Evolutionary conservation across 92 coral and sea anemone species (phyloP).

Genomic region (Plumapathes pennacea): DNA sequence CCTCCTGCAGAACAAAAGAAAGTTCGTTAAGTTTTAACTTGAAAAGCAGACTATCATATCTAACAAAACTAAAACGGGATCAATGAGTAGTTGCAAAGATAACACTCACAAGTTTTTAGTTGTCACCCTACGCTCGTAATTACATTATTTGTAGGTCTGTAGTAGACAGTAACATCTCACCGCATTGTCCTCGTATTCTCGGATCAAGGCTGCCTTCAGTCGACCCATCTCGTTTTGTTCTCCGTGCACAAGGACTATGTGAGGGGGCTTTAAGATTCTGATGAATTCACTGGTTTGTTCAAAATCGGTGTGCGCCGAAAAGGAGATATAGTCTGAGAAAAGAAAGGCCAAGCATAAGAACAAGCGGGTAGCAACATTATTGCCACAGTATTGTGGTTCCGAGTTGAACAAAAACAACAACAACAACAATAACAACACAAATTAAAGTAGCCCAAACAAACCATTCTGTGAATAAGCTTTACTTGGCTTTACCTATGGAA

Average conservation of each 20-base stretch:
- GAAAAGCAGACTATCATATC: too few species aligned
- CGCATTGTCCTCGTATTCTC: constrained; percentile 93
- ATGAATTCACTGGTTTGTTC: constrained; percentile 98
- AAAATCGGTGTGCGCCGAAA: constrained; percentile 96
- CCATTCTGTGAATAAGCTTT: background rate
- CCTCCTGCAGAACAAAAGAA: constrained; percentile 52
- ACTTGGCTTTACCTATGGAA: constrained; percentile 70
- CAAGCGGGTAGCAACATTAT: too few species aligned
- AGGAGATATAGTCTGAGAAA: constrained; percentile 86
- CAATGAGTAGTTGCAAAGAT: background rate
- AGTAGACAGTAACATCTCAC: constrained; percentile 25
- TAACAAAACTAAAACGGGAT: background rate
- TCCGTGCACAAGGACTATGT: constrained; percentile 96
- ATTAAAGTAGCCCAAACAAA: too few species aligned
- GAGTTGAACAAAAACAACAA: too few species aligned
- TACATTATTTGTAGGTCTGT: background rate
- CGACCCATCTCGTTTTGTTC: constrained; percentile 98
- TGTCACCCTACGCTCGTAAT: background rate
- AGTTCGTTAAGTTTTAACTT: background rate
- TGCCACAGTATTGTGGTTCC: too few species aligned
- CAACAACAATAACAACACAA: too few species aligned
- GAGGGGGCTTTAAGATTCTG: constrained; percentile 85
- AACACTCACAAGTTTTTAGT: background rate
- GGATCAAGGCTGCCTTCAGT: constrained; percentile 90
- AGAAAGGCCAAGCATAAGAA: background rate